These are phyloP conservation scores for Chauna torquata DNA, from an alignment of 2,113 vertebrate genomes.

Conservation along the genomic window DNA sequence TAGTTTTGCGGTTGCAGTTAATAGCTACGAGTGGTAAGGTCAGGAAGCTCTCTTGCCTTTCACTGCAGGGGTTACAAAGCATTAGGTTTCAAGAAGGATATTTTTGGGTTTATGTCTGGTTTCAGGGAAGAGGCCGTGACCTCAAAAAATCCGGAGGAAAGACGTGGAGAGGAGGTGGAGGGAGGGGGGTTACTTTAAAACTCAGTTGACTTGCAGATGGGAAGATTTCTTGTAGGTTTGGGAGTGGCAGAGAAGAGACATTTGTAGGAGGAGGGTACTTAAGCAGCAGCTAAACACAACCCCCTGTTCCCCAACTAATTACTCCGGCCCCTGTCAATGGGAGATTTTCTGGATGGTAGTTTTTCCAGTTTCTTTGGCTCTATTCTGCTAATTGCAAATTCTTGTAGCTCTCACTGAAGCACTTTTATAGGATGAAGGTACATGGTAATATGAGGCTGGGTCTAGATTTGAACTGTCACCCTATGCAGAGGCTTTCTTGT, in stretches of 20 bases:
- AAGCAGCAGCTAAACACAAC: neutral
- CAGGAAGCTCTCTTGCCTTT: neutral
- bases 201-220: neutral
- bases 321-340: accelerated
- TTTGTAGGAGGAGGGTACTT: accelerated
- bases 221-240: neutral
- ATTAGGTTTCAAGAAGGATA: neutral
- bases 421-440: neutral
- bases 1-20: neutral
- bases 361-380: neutral
- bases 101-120: neutral
- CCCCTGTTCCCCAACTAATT: neutral
- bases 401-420: neutral
- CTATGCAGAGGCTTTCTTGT: neutral
- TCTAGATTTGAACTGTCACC: neutral
- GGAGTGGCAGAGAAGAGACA: neutral
- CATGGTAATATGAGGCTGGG: accelerated
- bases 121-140: neutral
- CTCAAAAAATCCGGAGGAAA: neutral
- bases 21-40: neutral
- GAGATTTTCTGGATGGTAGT: neutral
- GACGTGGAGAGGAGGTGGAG: neutral
- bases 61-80: accelerated
- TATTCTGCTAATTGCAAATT: too few species aligned
- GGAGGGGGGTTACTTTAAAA: neutral